Evolutionary conservation across 2,113 vertebrate species (phyloP).

Genomic region (Catagonus wagneri): DNA sequence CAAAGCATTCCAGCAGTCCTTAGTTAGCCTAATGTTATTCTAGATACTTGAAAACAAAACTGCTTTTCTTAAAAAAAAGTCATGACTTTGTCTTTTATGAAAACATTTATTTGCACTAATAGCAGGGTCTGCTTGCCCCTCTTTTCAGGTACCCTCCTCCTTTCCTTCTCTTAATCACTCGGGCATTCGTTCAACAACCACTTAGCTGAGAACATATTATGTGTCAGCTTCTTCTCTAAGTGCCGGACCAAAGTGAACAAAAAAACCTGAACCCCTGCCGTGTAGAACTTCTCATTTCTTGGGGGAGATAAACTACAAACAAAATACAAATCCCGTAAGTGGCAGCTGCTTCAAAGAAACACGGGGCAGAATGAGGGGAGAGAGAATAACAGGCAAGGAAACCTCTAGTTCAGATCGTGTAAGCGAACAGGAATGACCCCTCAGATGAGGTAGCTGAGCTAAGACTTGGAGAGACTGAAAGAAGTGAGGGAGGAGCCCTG

Average conservation of each 20-base stretch:
- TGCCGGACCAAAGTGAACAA: not conserved
- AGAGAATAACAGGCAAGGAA: not conserved
- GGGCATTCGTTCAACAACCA: not conserved
- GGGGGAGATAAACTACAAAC: not conserved
- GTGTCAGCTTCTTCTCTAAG: not conserved
- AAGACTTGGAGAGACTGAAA: not conserved
- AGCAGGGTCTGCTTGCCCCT: not conserved
- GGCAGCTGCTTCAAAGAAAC: not conserved
- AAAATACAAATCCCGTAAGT: not conserved
- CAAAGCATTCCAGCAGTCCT: conserved; percentile 60
- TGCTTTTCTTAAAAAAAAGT: conserved; percentile 33
- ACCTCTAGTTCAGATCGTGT: not conserved
- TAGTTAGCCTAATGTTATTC: conserved; percentile 62
- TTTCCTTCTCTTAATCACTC: not conserved
- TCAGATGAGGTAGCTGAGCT: not conserved
- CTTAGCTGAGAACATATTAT: not conserved
- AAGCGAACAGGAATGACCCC: not conserved
- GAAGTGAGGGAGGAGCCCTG: not conserved
- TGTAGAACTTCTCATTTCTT: not conserved
- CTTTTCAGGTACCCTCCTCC: not conserved
- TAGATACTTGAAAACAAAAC: conserved; percentile 58
- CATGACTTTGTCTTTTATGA: conserved; percentile 12
- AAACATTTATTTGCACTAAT: not conserved
- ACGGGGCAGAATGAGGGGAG: not conserved
- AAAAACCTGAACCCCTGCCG: not conserved